Conservation (phyloP, 2,888 invertebrate genomes). For the Meliscaeva auricollis region DNA sequence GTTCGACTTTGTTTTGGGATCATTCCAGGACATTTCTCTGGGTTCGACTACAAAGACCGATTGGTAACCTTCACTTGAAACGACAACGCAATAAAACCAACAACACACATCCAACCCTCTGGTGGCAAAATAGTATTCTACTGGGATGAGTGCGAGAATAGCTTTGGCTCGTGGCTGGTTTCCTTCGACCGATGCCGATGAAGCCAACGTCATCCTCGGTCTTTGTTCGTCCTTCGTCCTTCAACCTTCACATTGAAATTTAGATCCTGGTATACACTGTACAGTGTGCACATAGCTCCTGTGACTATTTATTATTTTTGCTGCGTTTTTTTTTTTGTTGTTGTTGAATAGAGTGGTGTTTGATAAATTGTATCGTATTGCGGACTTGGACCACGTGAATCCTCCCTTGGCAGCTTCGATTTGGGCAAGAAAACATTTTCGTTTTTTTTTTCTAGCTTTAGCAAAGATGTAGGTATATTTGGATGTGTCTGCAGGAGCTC, state of each 20-base stretch:
- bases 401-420: constrained; percentile 50
- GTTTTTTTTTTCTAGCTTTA: constrained; percentile 59
- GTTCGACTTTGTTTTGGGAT: constrained; percentile 69
- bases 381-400: constrained; percentile 69
- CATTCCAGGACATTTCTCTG: constrained; percentile 65
- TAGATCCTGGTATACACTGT: constrained; percentile 58
- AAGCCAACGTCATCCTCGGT: constrained; percentile 9
- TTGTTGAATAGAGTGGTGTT: constrained; percentile 14
- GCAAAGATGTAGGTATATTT: constrained; percentile 19
- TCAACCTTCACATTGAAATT: constrained; percentile 19
- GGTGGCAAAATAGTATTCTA: constrained; percentile 44
- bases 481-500: constrained; percentile 31
- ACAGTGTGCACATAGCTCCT: constrained; percentile 40
- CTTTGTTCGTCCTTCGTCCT: constrained; percentile 60
- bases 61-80: constrained; percentile 72
- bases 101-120: constrained; percentile 65
- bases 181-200: constrained; percentile 26
- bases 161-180: constrained; percentile 48
- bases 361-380: constrained; percentile 68
- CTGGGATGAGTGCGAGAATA: constrained; percentile 57
- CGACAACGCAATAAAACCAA: constrained; percentile 71
- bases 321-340: constrained; percentile 44
- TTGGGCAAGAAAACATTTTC: constrained; percentile 41
- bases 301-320: constrained; percentile 62
- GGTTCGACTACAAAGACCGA: constrained; percentile 71